phyloP scores from a whole-genome alignment of 2,888 invertebrate genomes.

The Hemithea aestivaria region DNA sequence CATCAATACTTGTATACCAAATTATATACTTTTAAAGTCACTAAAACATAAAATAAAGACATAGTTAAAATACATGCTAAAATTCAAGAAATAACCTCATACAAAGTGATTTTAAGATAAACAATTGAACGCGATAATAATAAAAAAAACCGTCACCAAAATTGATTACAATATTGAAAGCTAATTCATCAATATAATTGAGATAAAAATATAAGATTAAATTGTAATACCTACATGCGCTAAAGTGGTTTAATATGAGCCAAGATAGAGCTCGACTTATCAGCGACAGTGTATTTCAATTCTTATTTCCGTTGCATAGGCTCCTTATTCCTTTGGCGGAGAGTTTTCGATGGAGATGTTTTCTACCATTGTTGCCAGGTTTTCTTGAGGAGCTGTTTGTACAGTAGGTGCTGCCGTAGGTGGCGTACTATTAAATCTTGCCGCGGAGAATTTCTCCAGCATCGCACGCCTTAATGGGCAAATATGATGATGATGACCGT shows the following conservation, averaged over 20 bases:
- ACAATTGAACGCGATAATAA: too few species aligned
- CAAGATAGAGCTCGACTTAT: neutral
- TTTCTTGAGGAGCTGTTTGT: slow-evolving; percentile 23
- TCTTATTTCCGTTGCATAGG: neutral
- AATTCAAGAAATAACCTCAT: neutral
- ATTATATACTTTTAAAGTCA: slow-evolving; percentile 6
- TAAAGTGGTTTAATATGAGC: slow-evolving; percentile 1
- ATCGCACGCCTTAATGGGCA: slow-evolving; percentile 7
- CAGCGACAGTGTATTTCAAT: slow-evolving; percentile 1
- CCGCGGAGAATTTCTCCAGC: slow-evolving; percentile 6
- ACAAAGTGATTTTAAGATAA: neutral
- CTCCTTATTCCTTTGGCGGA: slow-evolving; percentile 16
- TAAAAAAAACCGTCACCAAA: too few species aligned
- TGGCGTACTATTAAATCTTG: too few species aligned
- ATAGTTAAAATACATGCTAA: slow-evolving; percentile 8
- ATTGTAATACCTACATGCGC: slow-evolving; percentile 15
- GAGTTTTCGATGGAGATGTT: slow-evolving; percentile 23
- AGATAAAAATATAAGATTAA: slow-evolving; percentile 1
- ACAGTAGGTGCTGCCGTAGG: too few species aligned
- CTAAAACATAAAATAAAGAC: slow-evolving; percentile 19
- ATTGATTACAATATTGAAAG: too few species aligned
- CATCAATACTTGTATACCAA: slow-evolving; percentile 1
- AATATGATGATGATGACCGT: slow-evolving; percentile 1
- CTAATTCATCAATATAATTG: too few species aligned
- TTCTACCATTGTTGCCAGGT: slow-evolving; percentile 32